A percentile compares a stretch with the other conserved stretches of the same genome.
These are phyloP conservation scores for Noctua pronuba DNA, from an alignment of 2,888 invertebrate species.

Conservation along the genomic window DNA sequence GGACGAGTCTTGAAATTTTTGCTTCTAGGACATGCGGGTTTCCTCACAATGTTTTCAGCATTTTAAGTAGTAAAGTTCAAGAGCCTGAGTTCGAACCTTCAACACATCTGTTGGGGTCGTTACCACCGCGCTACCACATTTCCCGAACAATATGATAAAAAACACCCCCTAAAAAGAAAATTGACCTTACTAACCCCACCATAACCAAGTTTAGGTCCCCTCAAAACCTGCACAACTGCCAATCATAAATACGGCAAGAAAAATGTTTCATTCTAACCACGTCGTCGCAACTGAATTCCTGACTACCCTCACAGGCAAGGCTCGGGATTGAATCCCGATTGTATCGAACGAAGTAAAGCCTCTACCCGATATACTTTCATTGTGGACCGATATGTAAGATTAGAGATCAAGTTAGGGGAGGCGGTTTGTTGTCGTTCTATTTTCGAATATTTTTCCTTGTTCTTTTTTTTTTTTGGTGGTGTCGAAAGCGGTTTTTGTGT, in stretches of 20 bases:
- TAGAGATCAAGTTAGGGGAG: conserved; percentile 30
- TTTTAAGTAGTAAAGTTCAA: not conserved
- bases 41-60: not conserved
- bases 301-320: conserved; percentile 35
- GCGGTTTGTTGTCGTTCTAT: conserved; percentile 23
- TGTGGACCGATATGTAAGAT: conserved; percentile 48
- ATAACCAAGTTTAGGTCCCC: conserved; percentile 4
- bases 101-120: not conserved
- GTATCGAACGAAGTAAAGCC: conserved; percentile 51
- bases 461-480: conserved; percentile 3
- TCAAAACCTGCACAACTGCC: conserved; percentile 4
- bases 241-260: conserved; percentile 38
- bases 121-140: not conserved
- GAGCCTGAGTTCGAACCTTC: not conserved
- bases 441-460: conserved; percentile 22
- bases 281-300: conserved; percentile 50
- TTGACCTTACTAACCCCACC: not conserved
- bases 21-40: not conserved
- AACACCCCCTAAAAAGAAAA: not conserved
- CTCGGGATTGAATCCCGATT: conserved; percentile 60
- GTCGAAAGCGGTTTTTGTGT: not conserved
- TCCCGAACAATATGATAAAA: not conserved
- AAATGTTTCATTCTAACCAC: conserved; percentile 57
- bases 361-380: conserved; percentile 53
- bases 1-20: not conserved